A percentile compares a stretch with the other conserved stretches of the same genome.
These are phyloP conservation scores for Dioctria linearis DNA, from an alignment of 2,888 invertebrate genomes.

Conservation along the genomic window DNA sequence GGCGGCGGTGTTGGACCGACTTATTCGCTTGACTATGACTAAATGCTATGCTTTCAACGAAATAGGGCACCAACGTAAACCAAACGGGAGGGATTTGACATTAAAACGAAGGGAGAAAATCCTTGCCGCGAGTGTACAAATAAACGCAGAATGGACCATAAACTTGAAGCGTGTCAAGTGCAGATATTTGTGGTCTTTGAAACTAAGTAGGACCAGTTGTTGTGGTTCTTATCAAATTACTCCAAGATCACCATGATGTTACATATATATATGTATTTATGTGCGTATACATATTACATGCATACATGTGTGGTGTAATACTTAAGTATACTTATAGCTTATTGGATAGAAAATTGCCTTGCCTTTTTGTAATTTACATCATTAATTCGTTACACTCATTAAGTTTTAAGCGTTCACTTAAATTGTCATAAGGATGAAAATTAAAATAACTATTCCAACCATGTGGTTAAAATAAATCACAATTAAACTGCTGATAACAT, in stretches of 20 bases:
- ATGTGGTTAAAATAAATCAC: slow-evolving; percentile 14
- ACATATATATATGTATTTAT: neutral
- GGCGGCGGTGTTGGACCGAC: neutral
- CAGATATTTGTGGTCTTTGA: slow-evolving; percentile 50
- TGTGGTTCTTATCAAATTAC: slow-evolving; percentile 43
- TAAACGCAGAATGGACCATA: slow-evolving; percentile 51
- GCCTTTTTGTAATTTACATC: slow-evolving; percentile 8
- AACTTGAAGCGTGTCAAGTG: slow-evolving; percentile 53
- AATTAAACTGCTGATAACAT: slow-evolving; percentile 30
- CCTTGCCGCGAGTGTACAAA: slow-evolving; percentile 35
- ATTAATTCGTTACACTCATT: slow-evolving; percentile 43
- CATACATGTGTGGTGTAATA: too few species aligned
- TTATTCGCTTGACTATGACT: slow-evolving; percentile 41
- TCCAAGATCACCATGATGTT: neutral
- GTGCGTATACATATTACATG: too few species aligned
- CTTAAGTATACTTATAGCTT: neutral
- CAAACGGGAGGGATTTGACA: slow-evolving; percentile 33
- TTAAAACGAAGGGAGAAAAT: slow-evolving; percentile 42
- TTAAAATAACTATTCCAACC: slow-evolving; percentile 6
- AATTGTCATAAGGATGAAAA: slow-evolving; percentile 23
- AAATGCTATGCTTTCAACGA: slow-evolving; percentile 40
- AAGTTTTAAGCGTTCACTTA: slow-evolving; percentile 19
- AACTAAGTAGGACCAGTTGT: slow-evolving; percentile 18
- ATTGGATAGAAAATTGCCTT: neutral
- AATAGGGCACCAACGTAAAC: slow-evolving; percentile 34